These are phyloP conservation scores for Cotesia typhae DNA, from an alignment of 1,140 invertebrate species.

Conservation along the genomic window DNA sequence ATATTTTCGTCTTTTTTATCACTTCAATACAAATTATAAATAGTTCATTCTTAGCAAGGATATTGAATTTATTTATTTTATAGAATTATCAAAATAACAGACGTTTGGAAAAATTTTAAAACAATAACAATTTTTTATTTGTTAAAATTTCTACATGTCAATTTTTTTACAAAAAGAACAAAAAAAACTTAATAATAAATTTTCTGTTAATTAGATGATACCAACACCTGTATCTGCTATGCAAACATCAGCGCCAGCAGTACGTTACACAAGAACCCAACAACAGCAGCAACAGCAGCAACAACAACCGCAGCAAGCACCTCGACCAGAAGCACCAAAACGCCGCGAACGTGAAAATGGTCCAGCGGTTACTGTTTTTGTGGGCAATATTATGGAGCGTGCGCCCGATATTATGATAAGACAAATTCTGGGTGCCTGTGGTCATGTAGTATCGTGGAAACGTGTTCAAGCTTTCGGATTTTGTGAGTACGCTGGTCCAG, in stretches of 20 bases:
- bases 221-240: conserved; percentile 64
- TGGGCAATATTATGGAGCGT: conserved; percentile 96
- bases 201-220: conserved; percentile 59
- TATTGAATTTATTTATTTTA: too few relatives aligned
- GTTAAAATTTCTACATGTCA: too few relatives aligned
- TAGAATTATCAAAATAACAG: too few relatives aligned
- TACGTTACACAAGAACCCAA: conserved; percentile 58
- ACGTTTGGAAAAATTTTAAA: too few relatives aligned
- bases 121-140: too few relatives aligned
- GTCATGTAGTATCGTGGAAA: conserved; percentile 96
- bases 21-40: conserved; percentile 32
- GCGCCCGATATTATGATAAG: conserved; percentile 95
- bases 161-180: too few relatives aligned
- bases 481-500: conserved; percentile 95
- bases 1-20: conserved; percentile 15
- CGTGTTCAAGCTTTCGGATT: conserved; percentile 98
- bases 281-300: too few relatives aligned
- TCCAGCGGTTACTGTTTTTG: conserved; percentile 96
- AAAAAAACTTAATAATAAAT: conserved; percentile 31
- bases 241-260: conserved; percentile 64
- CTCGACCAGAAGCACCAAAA: conserved; percentile 56
- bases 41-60: conserved; percentile 43
- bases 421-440: conserved; percentile 89
- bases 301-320: not conserved
- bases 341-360: conserved; percentile 68